A percentile compares a stretch with the other conserved stretches of the same genome.
These are phyloP conservation scores for Sarcophilus harrisii DNA, from an alignment of 2,797 vertebrate species.

Conservation along the genomic window DNA sequence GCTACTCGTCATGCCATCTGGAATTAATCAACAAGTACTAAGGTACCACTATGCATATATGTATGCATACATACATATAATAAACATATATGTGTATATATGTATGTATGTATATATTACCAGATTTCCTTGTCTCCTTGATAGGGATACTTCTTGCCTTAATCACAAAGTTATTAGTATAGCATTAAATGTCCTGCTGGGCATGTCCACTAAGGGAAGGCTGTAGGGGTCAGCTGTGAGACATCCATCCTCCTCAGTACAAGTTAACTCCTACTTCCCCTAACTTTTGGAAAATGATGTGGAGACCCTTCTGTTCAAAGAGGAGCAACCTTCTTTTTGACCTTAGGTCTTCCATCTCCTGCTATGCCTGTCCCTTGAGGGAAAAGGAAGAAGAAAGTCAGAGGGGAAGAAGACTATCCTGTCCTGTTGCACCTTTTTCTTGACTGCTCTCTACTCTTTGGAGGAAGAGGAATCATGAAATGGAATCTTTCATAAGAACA, in stretches of 20 bases:
- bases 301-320: neutral
- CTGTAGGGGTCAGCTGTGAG: neutral
- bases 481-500: neutral
- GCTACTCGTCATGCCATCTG: too few relatives aligned
- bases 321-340: neutral
- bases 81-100: too few relatives aligned
- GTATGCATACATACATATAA: too few relatives aligned
- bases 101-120: neutral
- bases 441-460: neutral
- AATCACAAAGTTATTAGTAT: neutral
- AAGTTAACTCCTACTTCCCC: neutral
- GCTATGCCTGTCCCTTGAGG: neutral
- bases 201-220: too few relatives aligned
- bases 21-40: too few relatives aligned
- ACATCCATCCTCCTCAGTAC: neutral
- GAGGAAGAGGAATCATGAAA: neutral
- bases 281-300: neutral
- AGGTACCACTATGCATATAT: too few relatives aligned
- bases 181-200: neutral
- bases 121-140: neutral
- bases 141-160: neutral
- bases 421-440: neutral
- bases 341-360: neutral
- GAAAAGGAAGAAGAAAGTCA: neutral
- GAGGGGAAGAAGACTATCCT: neutral